Conservation (phyloP, 2,797 vertebrate genomes). For the Acanthopagrus latus region DNA sequence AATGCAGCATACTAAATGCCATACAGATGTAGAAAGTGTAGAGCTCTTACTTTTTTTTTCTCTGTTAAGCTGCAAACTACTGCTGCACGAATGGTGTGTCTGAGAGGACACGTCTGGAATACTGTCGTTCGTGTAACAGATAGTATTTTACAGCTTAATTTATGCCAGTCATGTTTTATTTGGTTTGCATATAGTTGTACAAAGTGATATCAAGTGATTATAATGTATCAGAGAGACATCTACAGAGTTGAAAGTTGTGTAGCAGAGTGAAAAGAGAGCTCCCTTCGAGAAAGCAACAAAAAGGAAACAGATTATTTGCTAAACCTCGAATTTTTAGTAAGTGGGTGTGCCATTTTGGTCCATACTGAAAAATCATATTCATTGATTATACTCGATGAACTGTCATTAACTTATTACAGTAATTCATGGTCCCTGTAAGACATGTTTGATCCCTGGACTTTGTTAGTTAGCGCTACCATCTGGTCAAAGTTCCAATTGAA, state of each 20-base stretch:
- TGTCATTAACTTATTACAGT: background rate
- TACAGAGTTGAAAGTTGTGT: background rate
- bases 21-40: slow-evolving; percentile 59
- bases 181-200: background rate
- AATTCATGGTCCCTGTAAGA: background rate
- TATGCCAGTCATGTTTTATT: slow-evolving; percentile 21
- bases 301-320: background rate
- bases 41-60: slow-evolving; percentile 13
- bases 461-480: no score
- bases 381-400: no score
- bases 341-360: no score
- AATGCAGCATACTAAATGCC: slow-evolving; percentile 69
- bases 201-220: background rate
- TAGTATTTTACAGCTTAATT: background rate
- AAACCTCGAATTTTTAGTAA: background rate
- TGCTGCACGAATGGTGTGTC: slow-evolving; percentile 10
- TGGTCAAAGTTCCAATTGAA: no score
- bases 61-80: slow-evolving; percentile 16
- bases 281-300: background rate
- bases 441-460: no score
- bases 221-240: slow-evolving; percentile 5
- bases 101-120: slow-evolving; percentile 24
- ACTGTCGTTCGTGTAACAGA: background rate
- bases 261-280: background rate
- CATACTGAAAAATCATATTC: background rate